Percentiles rank a stretch among this genome's conserved stretches.
phyloP scores from a whole-genome alignment of 1,140 invertebrate genomes.

The Eupristina koningsbergeri region DNA sequence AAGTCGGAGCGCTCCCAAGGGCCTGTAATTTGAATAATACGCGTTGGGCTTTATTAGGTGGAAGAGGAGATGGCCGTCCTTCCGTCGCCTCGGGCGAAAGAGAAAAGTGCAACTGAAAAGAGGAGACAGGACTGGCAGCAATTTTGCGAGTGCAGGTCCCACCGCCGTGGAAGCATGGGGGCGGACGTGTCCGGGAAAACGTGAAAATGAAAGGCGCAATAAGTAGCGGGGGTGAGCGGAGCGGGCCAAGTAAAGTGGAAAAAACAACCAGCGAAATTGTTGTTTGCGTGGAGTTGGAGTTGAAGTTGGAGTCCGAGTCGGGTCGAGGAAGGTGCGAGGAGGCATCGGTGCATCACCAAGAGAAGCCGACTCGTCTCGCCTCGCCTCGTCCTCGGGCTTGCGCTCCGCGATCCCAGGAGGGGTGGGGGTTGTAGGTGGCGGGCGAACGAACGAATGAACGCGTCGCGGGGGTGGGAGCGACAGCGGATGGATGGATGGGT shows the following conservation, averaged over 20 bases:
- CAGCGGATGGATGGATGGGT: conserved; percentile 57
- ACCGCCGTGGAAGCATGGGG: no score
- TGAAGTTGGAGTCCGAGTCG: no score
- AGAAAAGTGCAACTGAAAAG: no score
- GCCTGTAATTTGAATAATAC: no score
- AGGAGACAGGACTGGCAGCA: no score
- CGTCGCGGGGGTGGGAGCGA: conserved; percentile 54
- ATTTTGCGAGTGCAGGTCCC: no score
- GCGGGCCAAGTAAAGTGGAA: conserved; percentile 43
- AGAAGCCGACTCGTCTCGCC: no score
- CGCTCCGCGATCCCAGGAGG: background rate
- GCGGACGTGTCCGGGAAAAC: background rate
- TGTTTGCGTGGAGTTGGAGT: conserved; percentile 57
- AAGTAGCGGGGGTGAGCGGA: conserved; percentile 61
- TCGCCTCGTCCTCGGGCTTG: conserved; percentile 28
- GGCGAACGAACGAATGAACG: conserved; percentile 48
- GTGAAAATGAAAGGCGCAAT: background rate
- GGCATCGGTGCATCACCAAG: conserved; percentile 47
- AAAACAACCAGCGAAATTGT: conserved; percentile 58
- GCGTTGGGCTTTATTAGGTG: no score
- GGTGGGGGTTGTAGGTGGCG: conserved; percentile 31
- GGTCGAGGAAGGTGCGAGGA: conserved; percentile 60
- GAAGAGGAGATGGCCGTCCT: no score
- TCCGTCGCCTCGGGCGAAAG: no score
- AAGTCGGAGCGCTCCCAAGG: no score